Evolutionary conservation across 1,140 invertebrate species (phyloP).

Genomic region (Drosophila paulistorum): DNA sequence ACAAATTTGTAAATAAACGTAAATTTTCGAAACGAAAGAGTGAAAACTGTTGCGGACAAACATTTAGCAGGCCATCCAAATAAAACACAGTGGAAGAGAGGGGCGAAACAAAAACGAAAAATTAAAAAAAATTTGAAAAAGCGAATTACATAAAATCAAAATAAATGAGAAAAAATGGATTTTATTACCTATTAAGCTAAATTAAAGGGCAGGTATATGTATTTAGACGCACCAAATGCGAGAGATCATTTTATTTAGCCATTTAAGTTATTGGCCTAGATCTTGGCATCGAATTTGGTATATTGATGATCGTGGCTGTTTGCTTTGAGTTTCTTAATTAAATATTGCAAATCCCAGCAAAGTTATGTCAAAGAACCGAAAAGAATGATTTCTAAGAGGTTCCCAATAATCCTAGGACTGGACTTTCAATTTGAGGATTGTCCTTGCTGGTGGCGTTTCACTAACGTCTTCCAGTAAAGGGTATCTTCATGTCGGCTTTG

Average conservation of each 20-base stretch:
- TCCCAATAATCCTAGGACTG: too few species aligned
- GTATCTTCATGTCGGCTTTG: neutral
- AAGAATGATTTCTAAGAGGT: too few species aligned
- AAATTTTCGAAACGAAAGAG: conserved; percentile 67
- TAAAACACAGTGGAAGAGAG: conserved; percentile 29
- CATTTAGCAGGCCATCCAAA: conserved; percentile 52
- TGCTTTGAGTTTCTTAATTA: too few species aligned
- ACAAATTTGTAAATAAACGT: conserved; percentile 80
- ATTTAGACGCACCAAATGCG: neutral
- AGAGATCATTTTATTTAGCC: too few species aligned
- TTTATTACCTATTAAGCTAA: neutral
- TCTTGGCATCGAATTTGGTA: too few species aligned
- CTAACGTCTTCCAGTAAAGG: neutral
- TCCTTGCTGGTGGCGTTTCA: too few species aligned
- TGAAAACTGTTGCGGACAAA: conserved; percentile 73
- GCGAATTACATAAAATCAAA: conserved; percentile 66
- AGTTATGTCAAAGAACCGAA: too few species aligned
- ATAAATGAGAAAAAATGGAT: conserved; percentile 44
- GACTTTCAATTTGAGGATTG: too few species aligned
- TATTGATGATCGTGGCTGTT: too few species aligned
- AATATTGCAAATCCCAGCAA: too few species aligned
- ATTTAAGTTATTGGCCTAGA: too few species aligned
- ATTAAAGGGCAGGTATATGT: neutral
- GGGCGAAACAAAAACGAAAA: conserved; percentile 28
- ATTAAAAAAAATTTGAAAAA: conserved; percentile 52